These are phyloP conservation scores for Crotalus viridis DNA, from an alignment of 2,113 vertebrate species.

Conservation along the genomic window DNA sequence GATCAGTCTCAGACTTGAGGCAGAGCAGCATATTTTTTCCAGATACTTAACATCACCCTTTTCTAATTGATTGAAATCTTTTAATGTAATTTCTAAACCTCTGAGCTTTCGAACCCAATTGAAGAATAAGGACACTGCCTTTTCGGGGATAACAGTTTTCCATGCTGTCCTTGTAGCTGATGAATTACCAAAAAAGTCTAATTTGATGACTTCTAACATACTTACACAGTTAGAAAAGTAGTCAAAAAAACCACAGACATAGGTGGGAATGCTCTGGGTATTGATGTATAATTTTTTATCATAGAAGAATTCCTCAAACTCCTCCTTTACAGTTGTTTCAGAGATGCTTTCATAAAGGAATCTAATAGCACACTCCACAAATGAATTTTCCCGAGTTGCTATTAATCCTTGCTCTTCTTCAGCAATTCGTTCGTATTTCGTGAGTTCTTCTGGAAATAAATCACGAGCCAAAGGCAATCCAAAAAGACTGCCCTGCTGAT, in stretches of 20 bases:
- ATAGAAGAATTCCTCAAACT: conserved; percentile 61
- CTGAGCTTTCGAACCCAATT: conserved; percentile 58
- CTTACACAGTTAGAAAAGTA: conserved; percentile 59
- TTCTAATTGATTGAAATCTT: conserved; percentile 53
- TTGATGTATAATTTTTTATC: conserved; percentile 58
- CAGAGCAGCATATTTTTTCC: conserved; percentile 64
- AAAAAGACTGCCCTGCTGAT: conserved; percentile 23
- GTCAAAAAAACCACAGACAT: conserved; percentile 64
- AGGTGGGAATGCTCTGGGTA: conserved; percentile 55
- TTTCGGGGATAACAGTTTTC: conserved; percentile 45
- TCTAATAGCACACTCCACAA: conserved; percentile 58
- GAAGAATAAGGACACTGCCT: conserved; percentile 62
- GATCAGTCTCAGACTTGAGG: conserved; percentile 44
- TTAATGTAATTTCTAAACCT: conserved; percentile 58
- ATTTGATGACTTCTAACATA: conserved; percentile 52
- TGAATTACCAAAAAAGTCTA: conserved; percentile 49
- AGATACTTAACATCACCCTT: conserved; percentile 57
- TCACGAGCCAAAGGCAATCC: not conserved
- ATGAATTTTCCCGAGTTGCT: conserved; percentile 36
- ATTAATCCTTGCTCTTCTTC: conserved; percentile 28
- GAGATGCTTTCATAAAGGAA: conserved; percentile 59
- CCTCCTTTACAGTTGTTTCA: conserved; percentile 43
- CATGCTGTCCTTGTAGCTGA: conserved; percentile 31
- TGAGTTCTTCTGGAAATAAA: conserved; percentile 36
- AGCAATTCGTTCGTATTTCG: conserved; percentile 16